Percentiles rank a stretch among this genome's conserved stretches.
Conservation (phyloP, 2,797 vertebrate genomes). For the Thalassophryne amazonica region DNA sequence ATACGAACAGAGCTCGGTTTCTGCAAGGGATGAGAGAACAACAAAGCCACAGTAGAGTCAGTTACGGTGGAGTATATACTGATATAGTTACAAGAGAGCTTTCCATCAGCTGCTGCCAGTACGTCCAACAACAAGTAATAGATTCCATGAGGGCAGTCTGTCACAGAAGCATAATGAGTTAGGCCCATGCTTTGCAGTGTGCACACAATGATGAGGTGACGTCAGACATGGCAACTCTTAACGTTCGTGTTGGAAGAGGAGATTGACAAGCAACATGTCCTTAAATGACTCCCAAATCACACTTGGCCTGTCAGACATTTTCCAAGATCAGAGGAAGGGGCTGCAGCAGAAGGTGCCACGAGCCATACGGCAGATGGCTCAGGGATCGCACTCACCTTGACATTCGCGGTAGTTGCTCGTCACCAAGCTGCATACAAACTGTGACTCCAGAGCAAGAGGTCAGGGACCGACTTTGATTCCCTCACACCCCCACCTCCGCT, state of each 20-base stretch:
- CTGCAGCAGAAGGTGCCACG: slow-evolving; percentile 34
- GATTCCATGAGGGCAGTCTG: slow-evolving; percentile 11
- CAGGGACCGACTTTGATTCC: slow-evolving; percentile 28
- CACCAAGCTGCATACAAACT: slow-evolving; percentile 29
- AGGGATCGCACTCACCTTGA: slow-evolving; percentile 59
- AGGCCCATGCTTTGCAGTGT: background rate
- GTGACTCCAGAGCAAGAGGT: slow-evolving; percentile 35
- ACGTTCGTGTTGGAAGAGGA: slow-evolving; percentile 31
- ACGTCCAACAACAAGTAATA: slow-evolving; percentile 26
- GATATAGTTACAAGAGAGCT: slow-evolving; percentile 1
- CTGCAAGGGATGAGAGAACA: slow-evolving; percentile 56
- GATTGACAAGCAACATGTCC: slow-evolving; percentile 58
- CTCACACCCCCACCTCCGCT: no score
- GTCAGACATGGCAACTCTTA: slow-evolving; percentile 25
- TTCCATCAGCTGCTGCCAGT: slow-evolving; percentile 23
- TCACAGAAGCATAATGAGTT: slow-evolving; percentile 18
- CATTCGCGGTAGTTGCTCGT: slow-evolving; percentile 28
- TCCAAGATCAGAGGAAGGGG: slow-evolving; percentile 46
- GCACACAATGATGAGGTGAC: slow-evolving; percentile 20
- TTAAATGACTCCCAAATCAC: slow-evolving; percentile 44
- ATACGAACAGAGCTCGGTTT: slow-evolving; percentile 98
- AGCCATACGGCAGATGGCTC: slow-evolving; percentile 60
- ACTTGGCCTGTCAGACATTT: slow-evolving; percentile 48
- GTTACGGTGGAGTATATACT: background rate
- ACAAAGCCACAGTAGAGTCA: background rate